Evolutionary conservation across 2,113 vertebrate species (phyloP).

Genomic region (Paradisaea rubra): DNA sequence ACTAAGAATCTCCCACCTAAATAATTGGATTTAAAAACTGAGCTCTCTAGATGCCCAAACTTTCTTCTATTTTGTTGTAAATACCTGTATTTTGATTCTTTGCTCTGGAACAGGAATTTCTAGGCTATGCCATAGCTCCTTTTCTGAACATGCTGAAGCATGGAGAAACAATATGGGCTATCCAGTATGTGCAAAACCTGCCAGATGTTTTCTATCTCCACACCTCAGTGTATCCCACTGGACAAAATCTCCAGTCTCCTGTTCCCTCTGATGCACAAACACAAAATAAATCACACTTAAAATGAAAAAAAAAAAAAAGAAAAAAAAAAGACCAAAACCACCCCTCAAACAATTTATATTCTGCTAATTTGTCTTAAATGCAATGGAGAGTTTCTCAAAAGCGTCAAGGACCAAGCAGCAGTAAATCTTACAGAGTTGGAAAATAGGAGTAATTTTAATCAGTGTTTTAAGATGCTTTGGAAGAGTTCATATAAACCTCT

Average conservation of each 20-base stretch:
- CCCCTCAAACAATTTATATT: background rate
- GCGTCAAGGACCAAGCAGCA: background rate
- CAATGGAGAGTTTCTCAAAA: background rate
- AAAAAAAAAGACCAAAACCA: accelerated
- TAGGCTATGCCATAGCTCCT: background rate
- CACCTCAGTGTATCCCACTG: background rate
- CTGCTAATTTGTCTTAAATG: background rate
- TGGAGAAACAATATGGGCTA: background rate
- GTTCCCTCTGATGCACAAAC: background rate
- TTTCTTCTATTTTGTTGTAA: background rate
- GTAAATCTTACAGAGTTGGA: background rate
- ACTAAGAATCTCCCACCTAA: background rate
- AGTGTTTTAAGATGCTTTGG: background rate
- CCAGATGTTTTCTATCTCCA: background rate
- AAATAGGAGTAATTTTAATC: background rate
- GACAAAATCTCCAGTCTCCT: background rate
- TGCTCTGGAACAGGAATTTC: background rate
- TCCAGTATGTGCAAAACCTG: background rate
- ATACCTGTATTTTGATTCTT: background rate
- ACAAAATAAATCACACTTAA: background rate
- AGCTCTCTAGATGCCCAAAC: background rate
- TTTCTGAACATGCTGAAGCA: background rate
- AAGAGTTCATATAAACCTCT: background rate
- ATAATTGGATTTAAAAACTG: background rate
- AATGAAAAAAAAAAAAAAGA: background rate